These are phyloP conservation scores for Nettapus auritus DNA, from an alignment of 2,113 vertebrate species.

Conservation along the genomic window DNA sequence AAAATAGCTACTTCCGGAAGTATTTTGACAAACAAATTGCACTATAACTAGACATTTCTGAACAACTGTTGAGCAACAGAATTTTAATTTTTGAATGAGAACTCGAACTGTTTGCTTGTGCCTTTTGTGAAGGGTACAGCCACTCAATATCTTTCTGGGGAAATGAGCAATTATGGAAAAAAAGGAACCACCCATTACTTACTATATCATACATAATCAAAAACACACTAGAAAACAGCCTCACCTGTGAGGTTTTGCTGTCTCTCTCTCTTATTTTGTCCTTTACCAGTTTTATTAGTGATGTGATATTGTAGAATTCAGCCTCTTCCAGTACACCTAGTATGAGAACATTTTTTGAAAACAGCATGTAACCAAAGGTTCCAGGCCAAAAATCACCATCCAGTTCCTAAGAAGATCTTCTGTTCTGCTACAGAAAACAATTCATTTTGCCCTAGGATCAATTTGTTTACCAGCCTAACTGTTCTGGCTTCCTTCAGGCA, in stretches of 20 bases:
- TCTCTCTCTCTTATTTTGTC: slow-evolving; percentile 98
- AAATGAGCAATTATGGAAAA: background rate
- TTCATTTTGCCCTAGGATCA: background rate
- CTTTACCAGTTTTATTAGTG: slow-evolving; percentile 96
- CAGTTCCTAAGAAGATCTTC: background rate
- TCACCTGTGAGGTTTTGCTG: slow-evolving; percentile 93
- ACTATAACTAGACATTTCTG: background rate
- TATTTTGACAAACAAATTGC: background rate
- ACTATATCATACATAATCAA: background rate
- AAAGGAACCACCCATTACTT: background rate
- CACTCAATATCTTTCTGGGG: background rate
- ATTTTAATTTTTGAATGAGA: background rate
- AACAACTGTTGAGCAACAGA: background rate
- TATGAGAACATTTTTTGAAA: background rate
- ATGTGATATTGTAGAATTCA: slow-evolving; percentile 99
- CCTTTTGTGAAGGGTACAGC: background rate
- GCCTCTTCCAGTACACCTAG: slow-evolving; percentile 97
- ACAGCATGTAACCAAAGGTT: background rate
- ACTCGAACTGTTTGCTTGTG: background rate
- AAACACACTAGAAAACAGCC: background rate
- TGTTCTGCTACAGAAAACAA: background rate
- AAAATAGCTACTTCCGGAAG: background rate
- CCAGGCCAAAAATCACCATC: background rate
- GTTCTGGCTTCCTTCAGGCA: background rate
- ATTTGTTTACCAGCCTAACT: background rate